phyloP scores from a whole-genome alignment of 2,113 vertebrate genomes.

The Ploceus nigricollis region DNA sequence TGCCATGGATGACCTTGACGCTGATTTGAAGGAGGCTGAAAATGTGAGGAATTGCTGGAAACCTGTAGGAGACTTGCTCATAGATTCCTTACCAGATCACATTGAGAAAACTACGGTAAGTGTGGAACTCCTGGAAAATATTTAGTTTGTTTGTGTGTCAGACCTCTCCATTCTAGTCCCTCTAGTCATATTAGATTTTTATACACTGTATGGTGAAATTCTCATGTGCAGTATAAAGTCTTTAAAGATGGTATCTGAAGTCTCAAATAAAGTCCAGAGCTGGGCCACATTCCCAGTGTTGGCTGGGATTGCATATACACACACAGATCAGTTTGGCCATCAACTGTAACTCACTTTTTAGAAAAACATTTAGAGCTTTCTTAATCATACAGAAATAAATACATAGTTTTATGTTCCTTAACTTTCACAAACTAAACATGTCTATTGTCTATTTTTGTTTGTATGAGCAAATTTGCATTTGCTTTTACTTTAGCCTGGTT shows the following conservation, averaged over 20 bases:
- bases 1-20: conserved; percentile 91
- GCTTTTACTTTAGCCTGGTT: neutral
- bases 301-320: neutral
- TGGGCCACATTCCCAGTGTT: neutral
- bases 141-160: neutral
- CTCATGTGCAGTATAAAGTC: neutral
- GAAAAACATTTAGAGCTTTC: neutral
- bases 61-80: conserved; percentile 90
- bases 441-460: neutral
- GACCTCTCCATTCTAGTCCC: neutral
- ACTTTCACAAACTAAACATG: rapidly evolving
- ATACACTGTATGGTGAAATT: neutral
- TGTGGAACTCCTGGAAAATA: neutral
- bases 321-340: neutral
- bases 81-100: conserved; percentile 92
- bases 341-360: neutral
- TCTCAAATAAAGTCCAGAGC: neutral
- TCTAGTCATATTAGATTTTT: neutral
- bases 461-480: neutral
- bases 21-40: conserved; percentile 84
- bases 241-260: neutral
- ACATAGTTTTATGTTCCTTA: neutral
- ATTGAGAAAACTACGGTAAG: conserved; percentile 88
- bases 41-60: conserved; percentile 85
- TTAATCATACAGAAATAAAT: neutral